These are phyloP conservation scores for Yponomeuta evonymella DNA, from an alignment of 2,888 invertebrate species.

Conservation along the genomic window DNA sequence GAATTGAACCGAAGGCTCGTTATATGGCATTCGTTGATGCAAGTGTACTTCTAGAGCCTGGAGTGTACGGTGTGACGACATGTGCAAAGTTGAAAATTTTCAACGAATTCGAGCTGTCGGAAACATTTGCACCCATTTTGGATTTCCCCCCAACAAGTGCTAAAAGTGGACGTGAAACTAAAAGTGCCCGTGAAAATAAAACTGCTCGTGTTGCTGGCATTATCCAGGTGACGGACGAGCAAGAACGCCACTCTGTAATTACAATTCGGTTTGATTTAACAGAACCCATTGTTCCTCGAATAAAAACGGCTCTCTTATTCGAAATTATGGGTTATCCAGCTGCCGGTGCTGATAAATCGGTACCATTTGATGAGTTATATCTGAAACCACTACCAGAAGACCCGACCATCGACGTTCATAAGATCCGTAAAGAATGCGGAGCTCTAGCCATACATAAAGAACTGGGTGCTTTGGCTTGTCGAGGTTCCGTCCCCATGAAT, in stretches of 20 bases:
- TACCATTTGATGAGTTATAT: conserved; percentile 40
- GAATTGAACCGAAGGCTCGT: conserved; percentile 53
- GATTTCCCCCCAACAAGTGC: conserved; percentile 56
- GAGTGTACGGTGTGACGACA: conserved; percentile 44
- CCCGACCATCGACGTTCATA: conserved; percentile 41
- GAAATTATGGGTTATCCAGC: conserved; percentile 43
- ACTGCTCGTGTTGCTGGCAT: conserved; percentile 23
- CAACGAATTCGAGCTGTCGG: conserved; percentile 42
- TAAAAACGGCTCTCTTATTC: conserved; percentile 42
- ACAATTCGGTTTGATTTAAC: conserved; percentile 52
- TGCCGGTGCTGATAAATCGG: conserved; percentile 30
- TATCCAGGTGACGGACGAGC: conserved; percentile 40
- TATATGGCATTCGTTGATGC: conserved; percentile 58
- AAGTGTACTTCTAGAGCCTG: conserved; percentile 49
- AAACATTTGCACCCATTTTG: conserved; percentile 40
- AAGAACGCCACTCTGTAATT: conserved; percentile 40
- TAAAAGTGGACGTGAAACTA: conserved; percentile 30
- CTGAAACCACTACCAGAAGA: conserved; percentile 39
- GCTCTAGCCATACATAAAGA: conserved; percentile 64
- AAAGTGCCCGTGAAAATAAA: conserved; percentile 24
- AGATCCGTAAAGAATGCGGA: conserved; percentile 53
- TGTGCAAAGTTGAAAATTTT: conserved; percentile 44
- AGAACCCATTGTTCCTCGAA: conserved; percentile 45
- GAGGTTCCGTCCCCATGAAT: conserved; percentile 50
- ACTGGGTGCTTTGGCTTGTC: conserved; percentile 48